Percentiles rank a stretch among this genome's conserved stretches.
phyloP scores from a whole-genome alignment of 2,113 vertebrate species.

The Aix galericulata region DNA sequence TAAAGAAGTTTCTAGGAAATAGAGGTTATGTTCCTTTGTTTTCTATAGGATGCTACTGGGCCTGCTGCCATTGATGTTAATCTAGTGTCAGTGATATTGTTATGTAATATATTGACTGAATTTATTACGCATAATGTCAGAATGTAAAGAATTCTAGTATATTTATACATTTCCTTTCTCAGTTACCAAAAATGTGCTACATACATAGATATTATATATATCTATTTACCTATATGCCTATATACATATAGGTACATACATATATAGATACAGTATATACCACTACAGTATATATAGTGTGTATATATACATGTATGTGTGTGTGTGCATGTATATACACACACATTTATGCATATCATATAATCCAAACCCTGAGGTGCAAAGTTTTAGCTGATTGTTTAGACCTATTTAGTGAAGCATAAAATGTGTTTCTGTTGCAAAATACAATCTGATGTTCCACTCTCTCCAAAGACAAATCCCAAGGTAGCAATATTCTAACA shows the following conservation, averaged over 20 bases:
- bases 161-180: background rate
- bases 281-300: background rate
- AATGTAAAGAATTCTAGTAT: background rate
- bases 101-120: background rate
- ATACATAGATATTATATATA: background rate
- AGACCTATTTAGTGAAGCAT: background rate
- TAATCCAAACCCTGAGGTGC: accelerated
- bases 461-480: background rate
- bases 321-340: background rate
- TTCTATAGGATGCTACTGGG: background rate
- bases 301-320: too few species aligned
- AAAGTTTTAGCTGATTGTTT: background rate
- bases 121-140: background rate
- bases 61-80: background rate
- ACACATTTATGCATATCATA: background rate
- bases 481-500: background rate
- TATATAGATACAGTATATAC: background rate
- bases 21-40: background rate
- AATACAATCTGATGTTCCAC: background rate
- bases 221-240: too few species aligned
- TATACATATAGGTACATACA: background rate
- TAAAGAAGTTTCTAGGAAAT: background rate
- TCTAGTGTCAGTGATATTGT: background rate
- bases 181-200: background rate
- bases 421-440: background rate